Conservation (phyloP, 2,113 vertebrate species). For the Recurvirostra avosetta region DNA sequence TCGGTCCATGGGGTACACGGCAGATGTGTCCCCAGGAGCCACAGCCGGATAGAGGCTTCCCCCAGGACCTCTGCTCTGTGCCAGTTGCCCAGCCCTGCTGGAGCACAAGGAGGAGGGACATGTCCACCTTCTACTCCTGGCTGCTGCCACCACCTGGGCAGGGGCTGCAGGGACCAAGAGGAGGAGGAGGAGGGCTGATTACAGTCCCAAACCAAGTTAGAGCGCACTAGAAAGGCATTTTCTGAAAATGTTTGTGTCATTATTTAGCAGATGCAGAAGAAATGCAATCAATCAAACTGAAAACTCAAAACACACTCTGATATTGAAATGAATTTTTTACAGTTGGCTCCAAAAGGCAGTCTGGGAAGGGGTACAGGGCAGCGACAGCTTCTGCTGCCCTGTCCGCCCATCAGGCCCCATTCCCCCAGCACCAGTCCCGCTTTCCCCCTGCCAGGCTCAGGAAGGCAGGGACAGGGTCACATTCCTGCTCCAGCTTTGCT, state of each 20-base stretch:
- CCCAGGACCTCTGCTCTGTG: neutral
- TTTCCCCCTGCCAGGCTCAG: neutral
- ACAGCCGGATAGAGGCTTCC: neutral
- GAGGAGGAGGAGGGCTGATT: neutral
- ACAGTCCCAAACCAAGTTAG: neutral
- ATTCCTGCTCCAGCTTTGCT: neutral
- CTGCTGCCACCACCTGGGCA: neutral
- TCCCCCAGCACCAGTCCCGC: neutral
- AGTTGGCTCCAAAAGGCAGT: neutral
- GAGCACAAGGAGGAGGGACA: neutral
- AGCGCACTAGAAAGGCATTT: neutral
- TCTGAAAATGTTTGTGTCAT: neutral
- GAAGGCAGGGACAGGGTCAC: neutral
- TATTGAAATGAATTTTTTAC: neutral
- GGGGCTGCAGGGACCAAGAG: neutral
- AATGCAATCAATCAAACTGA: neutral
- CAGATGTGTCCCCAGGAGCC: neutral
- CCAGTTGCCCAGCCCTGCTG: neutral
- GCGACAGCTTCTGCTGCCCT: neutral
- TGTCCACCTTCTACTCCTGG: neutral
- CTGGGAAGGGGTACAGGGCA: neutral
- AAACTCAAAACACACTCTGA: slow-evolving; percentile 13
- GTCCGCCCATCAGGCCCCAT: neutral
- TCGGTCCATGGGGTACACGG: rapidly evolving
- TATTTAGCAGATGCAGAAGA: neutral